phyloP scores from a whole-genome alignment of 2,888 invertebrate species.

The Parelbella ahira region DNA sequence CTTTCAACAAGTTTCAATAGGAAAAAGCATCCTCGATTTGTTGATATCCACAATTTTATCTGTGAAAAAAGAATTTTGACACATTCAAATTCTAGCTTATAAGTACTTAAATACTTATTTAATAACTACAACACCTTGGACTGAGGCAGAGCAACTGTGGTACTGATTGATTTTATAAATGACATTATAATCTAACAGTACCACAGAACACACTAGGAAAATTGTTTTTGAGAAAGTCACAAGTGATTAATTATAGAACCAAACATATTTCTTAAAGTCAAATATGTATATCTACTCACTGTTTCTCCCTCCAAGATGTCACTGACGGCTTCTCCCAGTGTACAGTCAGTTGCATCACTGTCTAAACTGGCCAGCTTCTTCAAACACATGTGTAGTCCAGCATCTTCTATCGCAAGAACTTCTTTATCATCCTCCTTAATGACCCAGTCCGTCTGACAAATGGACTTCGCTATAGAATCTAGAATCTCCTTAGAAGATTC shows the following conservation, averaged over 20 bases:
- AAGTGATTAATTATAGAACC: too few species aligned
- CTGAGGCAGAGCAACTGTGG: too few species aligned
- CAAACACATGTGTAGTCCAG: slow-evolving; percentile 87
- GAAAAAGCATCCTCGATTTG: slow-evolving; percentile 89
- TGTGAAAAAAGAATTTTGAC: slow-evolving; percentile 44
- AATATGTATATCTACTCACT: slow-evolving; percentile 67
- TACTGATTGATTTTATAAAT: too few species aligned
- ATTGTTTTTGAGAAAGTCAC: too few species aligned
- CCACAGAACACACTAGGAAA: too few species aligned
- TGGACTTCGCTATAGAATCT: slow-evolving; percentile 51
- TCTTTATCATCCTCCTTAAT: slow-evolving; percentile 69
- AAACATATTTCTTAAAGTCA: too few species aligned
- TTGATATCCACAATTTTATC: slow-evolving; percentile 83
- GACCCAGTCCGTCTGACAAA: slow-evolving; percentile 76
- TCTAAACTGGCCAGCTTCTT: slow-evolving; percentile 87
- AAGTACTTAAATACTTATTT: too few species aligned
- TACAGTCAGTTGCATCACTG: slow-evolving; percentile 65
- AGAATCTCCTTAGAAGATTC: slow-evolving; percentile 60
- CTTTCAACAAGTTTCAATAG: slow-evolving; percentile 84
- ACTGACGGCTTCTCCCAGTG: slow-evolving; percentile 81
- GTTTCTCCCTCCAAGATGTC: slow-evolving; percentile 74
- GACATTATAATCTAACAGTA: too few species aligned
- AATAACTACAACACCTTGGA: too few species aligned
- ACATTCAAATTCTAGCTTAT: too few species aligned
- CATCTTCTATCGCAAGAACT: slow-evolving; percentile 83